phyloP scores from a whole-genome alignment of 2,888 invertebrate genomes.

The Scelioninae gen. 2 region DNA sequence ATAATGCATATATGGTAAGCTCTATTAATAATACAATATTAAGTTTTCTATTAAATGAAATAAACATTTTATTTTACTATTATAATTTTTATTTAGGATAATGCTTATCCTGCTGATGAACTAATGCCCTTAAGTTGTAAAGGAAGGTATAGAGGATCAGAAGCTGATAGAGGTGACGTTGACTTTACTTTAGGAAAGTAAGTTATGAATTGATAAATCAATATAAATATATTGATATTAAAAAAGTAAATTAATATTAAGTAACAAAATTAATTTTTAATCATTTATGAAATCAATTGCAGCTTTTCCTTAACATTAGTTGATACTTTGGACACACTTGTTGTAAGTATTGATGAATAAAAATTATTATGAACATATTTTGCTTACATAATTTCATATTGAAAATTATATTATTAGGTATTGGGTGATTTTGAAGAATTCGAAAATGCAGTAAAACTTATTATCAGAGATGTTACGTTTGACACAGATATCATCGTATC shows the following conservation, averaged over 20 bases:
- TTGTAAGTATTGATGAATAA: constrained; percentile 75
- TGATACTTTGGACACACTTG: constrained; percentile 94
- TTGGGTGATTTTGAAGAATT: constrained; percentile 96
- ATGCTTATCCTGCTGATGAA: constrained; percentile 99
- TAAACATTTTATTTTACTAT: background rate
- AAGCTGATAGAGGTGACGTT: constrained; percentile 95
- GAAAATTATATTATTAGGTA: constrained; percentile 75
- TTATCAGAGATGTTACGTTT: constrained; percentile 91
- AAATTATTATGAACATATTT: background rate
- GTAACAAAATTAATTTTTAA: no score
- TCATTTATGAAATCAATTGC: constrained; percentile 67
- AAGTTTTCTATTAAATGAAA: background rate
- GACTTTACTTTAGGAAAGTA: constrained; percentile 99
- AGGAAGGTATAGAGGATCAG: constrained; percentile 92
- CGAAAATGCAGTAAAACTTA: constrained; percentile 90
- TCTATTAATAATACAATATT: constrained; percentile 1
- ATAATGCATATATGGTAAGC: constrained; percentile 92
- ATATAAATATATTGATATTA: background rate
- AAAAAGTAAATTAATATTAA: constrained; percentile 3
- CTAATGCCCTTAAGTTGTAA: constrained; percentile 97
- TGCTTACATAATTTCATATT: background rate
- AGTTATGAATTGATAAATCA: no score
- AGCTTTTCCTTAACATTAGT: constrained; percentile 97
- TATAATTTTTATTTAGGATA: constrained; percentile 76
- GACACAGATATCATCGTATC: constrained; percentile 97